Conservation (phyloP, 2,113 vertebrate genomes). For the Genyomyrus donnyi region DNA sequence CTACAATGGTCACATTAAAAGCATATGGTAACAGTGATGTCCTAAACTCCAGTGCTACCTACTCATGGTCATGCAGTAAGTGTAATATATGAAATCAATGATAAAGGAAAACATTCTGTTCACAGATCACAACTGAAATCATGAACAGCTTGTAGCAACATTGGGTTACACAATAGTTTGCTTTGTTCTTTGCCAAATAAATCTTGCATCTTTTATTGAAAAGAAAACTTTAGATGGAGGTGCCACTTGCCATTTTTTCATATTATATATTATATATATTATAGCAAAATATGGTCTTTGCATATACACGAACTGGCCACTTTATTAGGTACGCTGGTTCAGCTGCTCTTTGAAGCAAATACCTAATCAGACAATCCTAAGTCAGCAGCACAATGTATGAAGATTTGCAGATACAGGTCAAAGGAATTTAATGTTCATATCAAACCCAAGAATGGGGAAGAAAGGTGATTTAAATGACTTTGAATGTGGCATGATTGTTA, state of each 20-base stretch:
- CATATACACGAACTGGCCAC: background rate
- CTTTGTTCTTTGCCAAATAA: background rate
- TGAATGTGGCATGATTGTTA: background rate
- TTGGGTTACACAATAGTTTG: background rate
- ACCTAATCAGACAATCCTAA: background rate
- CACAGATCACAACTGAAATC: background rate
- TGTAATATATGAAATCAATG: background rate
- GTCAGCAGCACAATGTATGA: background rate
- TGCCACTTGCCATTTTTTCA: background rate
- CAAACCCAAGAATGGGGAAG: background rate
- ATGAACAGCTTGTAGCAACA: background rate
- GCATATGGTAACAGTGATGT: background rate
- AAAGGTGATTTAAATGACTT: background rate
- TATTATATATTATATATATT: no score
- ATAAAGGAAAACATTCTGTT: background rate
- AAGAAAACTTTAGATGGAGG: background rate
- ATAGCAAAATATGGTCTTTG: no score
- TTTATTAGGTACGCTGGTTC: background rate
- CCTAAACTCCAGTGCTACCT: background rate
- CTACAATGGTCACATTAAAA: background rate
- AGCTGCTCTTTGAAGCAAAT: background rate
- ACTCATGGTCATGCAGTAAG: conserved; percentile 3
- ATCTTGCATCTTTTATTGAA: background rate
- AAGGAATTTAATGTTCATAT: background rate
- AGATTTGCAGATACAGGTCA: background rate